Base-by-base conservation (phyloP, 2,797 vertebrate species). In the Poecile montanus region DNA sequence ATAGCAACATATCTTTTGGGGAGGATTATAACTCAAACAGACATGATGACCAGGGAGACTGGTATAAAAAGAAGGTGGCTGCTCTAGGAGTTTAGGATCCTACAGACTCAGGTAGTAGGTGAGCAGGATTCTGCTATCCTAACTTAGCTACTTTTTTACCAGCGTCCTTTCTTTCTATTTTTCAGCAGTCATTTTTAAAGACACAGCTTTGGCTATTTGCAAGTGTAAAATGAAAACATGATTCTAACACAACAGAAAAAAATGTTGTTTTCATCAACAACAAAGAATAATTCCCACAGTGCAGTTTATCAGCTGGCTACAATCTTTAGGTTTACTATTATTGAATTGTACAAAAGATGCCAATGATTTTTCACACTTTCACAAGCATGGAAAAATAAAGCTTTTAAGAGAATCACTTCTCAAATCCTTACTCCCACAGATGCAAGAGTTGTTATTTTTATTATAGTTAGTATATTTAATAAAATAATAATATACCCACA, bases 21-120 rank as follows among this genome's bases (percentile, higher is more conserved):
- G 29, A 25, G 44, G n/a, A 89, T 85, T 79, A 47, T 8, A 88
- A 63, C 15, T 63, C 29, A 42, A 63, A 23, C 42, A 62, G 44
- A 60, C 18, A 4, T 0, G 0, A 67, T 0, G 4, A 20, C 16
- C 1, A 1, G 38, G 62, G 47, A 66, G 13, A n/a, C 25, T 32
- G 26, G 17, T 58, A 23, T 10, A 21, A 54, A 45, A 50, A 26
- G 23, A 44, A 51, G 12, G 70, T 34, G 57, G 14, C 13, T 88
- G 30, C 40, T 90, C 25, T 0, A 0, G n/a, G 29, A 85, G 18
- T 38, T 50, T 30, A 20, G 14, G 51, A 78, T 44, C n/a, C n/a
- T 73, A 29, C 45, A 72, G 45, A 9, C 23, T 30, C 30, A 20
- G 57, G 44, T 1, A 62, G 4, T 6, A 34, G 20, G 51, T 12